Conservation (phyloP, 2,888 invertebrate species). For the Napeogenes inachia region DNA sequence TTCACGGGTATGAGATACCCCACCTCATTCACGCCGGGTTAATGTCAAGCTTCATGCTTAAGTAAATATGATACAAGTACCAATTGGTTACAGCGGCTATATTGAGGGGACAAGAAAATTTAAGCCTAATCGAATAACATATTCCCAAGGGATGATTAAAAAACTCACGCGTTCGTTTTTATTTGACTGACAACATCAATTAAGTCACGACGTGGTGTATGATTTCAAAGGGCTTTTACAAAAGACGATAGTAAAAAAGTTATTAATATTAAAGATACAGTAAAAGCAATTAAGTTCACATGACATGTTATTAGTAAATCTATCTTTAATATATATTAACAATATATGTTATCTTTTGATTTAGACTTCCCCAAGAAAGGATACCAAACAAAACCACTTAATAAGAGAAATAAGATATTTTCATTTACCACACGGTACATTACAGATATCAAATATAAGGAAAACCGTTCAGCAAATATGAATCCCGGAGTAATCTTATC, state of each 20-base stretch:
- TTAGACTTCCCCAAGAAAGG: not conserved
- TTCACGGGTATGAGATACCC: too few species aligned
- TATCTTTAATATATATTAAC: not conserved
- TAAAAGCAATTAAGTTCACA: not conserved
- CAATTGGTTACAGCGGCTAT: not conserved
- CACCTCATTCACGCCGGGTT: too few species aligned
- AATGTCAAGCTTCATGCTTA: too few species aligned
- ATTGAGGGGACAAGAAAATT: constrained; percentile 11
- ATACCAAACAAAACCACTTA: constrained; percentile 1
- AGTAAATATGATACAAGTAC: not conserved
- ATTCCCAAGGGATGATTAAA: constrained; percentile 61
- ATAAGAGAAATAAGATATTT: constrained; percentile 3
- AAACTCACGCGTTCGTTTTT: constrained; percentile 47
- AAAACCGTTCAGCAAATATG: constrained; percentile 30
- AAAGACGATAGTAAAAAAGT: not conserved
- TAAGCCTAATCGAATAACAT: constrained; percentile 26
- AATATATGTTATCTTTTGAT: not conserved
- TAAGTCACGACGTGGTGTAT: constrained; percentile 69
- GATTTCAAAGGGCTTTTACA: constrained; percentile 58
- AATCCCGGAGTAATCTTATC: constrained; percentile 27
- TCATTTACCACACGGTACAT: constrained; percentile 6
- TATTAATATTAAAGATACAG: not conserved
- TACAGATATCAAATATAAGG: constrained; percentile 12
- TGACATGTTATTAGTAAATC: not conserved
- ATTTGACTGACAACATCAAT: constrained; percentile 76